Evolutionary conservation across 2,797 vertebrate genomes (phyloP), one percentile per base, ranked within the genome.

Genomic region (Megalops cyprinoides): DNA sequence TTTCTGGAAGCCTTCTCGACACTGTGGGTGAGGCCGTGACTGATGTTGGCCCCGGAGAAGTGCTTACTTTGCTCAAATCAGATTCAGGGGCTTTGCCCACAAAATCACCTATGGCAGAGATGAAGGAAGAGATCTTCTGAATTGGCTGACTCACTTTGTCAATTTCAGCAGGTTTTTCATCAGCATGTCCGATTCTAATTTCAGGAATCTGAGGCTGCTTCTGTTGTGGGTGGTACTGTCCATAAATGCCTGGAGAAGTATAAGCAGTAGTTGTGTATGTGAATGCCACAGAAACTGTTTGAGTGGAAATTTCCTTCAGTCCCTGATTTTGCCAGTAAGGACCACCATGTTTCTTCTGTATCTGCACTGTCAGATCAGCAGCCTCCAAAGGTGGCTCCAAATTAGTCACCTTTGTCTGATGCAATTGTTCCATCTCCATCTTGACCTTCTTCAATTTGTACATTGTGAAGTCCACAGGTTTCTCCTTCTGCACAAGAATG

Each of bases 361-460:
- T 83, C 46, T 90, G 92, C 23, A 86, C 85, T 67, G 93, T 96
- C 62, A 99, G 90, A 93, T 98, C 96, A 87, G 95, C 86, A 7
- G 92, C 94, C 86, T 88, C 83, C 12, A 85, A 9, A 0, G 90
- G 88, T 78, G 91, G 83, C 25, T 96, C 94, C 82, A 90, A 87
- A 83, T 80, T 87, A 82, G 73, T 76, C 77, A 58, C 56, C 0
- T 0, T 37, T 1, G 85, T 9, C 65, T 92, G 90, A 76, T 87
- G 82, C 46, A 92, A 95, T 86, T 93, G 86, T 60, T 88, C 80
- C 6, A 94, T 92, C 85, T 95, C 93, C 81, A 96, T 89, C 86
- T 94, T 95, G 79, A 97, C 90, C 87, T 97, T 98, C 86, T 96
- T 92, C 83, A 97, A 92, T 49, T 93, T 95, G 86, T 96, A 96